phyloP scores from a whole-genome alignment of 2,113 vertebrate species.

The Hirundichthys speculiger region DNA sequence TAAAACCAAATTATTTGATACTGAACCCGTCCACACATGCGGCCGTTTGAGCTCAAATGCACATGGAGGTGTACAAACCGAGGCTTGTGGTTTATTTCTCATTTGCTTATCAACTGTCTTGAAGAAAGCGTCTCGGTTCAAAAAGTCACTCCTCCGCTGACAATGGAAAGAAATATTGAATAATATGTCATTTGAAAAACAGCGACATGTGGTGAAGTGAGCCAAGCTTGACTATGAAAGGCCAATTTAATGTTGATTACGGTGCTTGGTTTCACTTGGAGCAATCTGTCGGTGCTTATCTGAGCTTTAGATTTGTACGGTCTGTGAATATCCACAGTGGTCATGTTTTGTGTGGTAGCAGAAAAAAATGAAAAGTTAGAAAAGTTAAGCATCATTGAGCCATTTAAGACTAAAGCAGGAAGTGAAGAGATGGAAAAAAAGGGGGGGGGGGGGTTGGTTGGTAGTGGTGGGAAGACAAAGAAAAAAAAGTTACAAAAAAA shows the following conservation, averaged over 20 bases:
- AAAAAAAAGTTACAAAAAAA: neutral
- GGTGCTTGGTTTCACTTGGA: too few species aligned
- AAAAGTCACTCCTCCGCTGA: neutral
- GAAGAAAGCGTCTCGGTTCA: neutral
- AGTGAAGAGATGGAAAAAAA: neutral
- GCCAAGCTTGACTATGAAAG: too few species aligned
- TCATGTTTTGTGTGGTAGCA: neutral
- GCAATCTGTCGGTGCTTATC: too few species aligned
- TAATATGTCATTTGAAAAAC: slow-evolving; percentile 4
- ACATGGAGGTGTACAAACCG: slow-evolving; percentile 4
- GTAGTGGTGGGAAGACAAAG: too few species aligned
- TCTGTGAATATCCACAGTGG: too few species aligned
- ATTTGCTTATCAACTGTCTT: too few species aligned
- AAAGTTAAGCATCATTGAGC: neutral
- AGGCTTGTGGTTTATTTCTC: slow-evolving; percentile 25
- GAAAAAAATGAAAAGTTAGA: neutral
- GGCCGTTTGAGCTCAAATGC: neutral
- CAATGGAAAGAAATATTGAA: neutral
- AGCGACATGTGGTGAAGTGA: neutral
- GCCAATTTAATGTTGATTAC: too few species aligned
- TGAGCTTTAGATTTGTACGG: too few species aligned
- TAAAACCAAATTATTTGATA: neutral
- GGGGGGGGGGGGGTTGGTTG: neutral
- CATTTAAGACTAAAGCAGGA: neutral
- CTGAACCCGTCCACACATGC: neutral